Conservation (phyloP, 2,113 vertebrate genomes). For the Neotragus pygmaeus region DNA sequence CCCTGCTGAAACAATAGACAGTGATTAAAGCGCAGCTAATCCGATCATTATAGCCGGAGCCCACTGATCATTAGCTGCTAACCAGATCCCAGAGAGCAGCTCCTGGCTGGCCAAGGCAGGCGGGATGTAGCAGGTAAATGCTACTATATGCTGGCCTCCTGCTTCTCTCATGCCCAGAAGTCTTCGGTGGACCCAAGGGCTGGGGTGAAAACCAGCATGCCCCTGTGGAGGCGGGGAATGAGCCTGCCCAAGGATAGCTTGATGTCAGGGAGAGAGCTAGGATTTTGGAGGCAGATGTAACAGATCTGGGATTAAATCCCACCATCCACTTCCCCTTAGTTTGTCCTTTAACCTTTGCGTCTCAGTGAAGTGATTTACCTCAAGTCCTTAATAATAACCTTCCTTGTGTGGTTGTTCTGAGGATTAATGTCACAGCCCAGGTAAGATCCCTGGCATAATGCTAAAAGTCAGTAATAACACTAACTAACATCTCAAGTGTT, state of each 20-base stretch:
- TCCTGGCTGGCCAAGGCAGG: constrained; percentile 31
- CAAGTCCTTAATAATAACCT: constrained; percentile 54
- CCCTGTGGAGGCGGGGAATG: not conserved
- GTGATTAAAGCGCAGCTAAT: constrained; percentile 74
- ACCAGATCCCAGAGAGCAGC: constrained; percentile 61
- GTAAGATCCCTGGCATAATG: constrained; percentile 40
- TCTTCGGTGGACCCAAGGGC: not conserved
- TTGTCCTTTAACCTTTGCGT: constrained; percentile 25
- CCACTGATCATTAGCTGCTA: constrained; percentile 71
- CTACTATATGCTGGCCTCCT: not conserved
- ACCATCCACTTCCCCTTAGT: not conserved
- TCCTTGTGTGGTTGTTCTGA: constrained; percentile 33
- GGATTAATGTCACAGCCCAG: constrained; percentile 55
- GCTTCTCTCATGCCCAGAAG: not conserved
- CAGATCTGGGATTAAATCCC: not conserved
- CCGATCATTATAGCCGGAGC: constrained; percentile 73
- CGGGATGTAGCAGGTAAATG: constrained; percentile 45
- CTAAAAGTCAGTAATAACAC: constrained; percentile 31
- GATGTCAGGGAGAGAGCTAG: not conserved
- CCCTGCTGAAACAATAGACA: constrained; percentile 77
- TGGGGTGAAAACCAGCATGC: not conserved
- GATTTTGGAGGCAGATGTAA: not conserved
- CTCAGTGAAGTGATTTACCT: constrained; percentile 39
- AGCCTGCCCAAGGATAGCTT: not conserved
- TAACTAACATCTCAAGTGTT: constrained; percentile 54